phyloP scores from a whole-genome alignment of 2,888 invertebrate genomes.

The Drosophila robusta region DNA sequence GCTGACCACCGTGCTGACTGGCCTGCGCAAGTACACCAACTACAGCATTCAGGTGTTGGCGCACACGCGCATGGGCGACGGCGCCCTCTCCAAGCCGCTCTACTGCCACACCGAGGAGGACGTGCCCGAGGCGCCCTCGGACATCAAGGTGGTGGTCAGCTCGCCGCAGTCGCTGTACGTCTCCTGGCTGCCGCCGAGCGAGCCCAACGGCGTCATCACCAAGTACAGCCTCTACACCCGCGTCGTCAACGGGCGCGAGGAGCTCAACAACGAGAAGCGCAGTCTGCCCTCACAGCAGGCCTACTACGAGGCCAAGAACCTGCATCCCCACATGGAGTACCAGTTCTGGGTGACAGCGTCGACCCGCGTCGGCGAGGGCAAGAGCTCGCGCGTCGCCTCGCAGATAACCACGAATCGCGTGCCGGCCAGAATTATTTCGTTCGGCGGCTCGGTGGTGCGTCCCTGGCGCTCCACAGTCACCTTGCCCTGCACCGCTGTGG shows the following conservation, averaged over 20 bases:
- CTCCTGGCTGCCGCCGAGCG: constrained; percentile 91
- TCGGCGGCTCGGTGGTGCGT: constrained; percentile 88
- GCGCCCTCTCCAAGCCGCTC: constrained; percentile 88
- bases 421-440: constrained; percentile 90
- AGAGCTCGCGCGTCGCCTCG: constrained; percentile 89
- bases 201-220: constrained; percentile 91
- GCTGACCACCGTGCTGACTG: constrained; percentile 89
- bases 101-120: constrained; percentile 93
- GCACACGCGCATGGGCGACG: constrained; percentile 92
- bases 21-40: constrained; percentile 91
- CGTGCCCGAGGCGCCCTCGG: constrained; percentile 92
- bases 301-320: constrained; percentile 88
- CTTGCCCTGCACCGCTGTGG: constrained; percentile 88
- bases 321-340: constrained; percentile 90
- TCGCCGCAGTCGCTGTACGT: constrained; percentile 90
- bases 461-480: constrained; percentile 89
- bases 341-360: constrained; percentile 93
- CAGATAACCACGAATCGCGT: constrained; percentile 89
- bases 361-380: constrained; percentile 91
- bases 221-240: constrained; percentile 91
- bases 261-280: constrained; percentile 89
- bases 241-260: constrained; percentile 89
- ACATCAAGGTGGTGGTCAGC: constrained; percentile 92
- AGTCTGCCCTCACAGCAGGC: constrained; percentile 88
- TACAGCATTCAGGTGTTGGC: constrained; percentile 93